Evolutionary conservation across 1,140 invertebrate genomes (phyloP).

Genomic region (Apis mellifera): Amel_HAv3.1 CM009937.2:8104001-8104500

Average conservation of each 20-base stretch:
- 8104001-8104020: background rate
- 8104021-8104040: background rate
- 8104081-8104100: background rate
- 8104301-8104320: background rate
- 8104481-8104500: conserved; percentile 13
- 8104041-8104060: background rate
- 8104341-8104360: background rate
- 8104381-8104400: conserved; percentile 52
- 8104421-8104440: conserved; percentile 55
- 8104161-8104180: conserved; percentile 17
- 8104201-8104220: conserved; percentile 37
- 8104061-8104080: background rate
- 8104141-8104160: conserved; percentile 35
- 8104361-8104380: conserved; percentile 29
- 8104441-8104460: conserved; percentile 65
- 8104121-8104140: conserved; percentile 45
- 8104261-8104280: too few relatives aligned
- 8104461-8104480: conserved; percentile 42
- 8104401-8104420: conserved; percentile 42
- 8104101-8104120: background rate
- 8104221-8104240: background rate
- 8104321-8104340: background rate
- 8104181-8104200: conserved; percentile 11
- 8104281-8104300: background rate
- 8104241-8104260: too few relatives aligned